Evolutionary conservation across 2,113 vertebrate species (phyloP).

Genomic region (Callionymus lyra): DNA sequence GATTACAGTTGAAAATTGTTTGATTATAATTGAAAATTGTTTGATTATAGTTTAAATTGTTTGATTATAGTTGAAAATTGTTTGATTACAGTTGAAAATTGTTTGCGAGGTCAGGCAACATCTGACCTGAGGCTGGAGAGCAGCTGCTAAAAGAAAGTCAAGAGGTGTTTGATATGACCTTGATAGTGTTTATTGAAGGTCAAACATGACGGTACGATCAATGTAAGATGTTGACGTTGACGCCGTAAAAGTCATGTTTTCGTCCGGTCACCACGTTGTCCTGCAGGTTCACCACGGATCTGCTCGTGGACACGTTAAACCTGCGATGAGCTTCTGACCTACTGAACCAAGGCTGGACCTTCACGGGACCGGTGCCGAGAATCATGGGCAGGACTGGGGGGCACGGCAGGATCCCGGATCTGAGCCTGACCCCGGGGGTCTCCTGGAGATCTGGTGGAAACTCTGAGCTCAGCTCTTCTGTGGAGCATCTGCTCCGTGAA

Average conservation of each 20-base stretch:
- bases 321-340: conserved; percentile 55
- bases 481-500: conserved; percentile 7
- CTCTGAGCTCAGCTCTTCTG: conserved; percentile 5
- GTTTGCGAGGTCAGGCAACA: neutral
- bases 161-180: neutral
- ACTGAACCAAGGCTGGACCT: conserved; percentile 52
- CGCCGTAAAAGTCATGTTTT: conserved; percentile 67
- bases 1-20: too few relatives aligned
- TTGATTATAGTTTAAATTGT: too few relatives aligned
- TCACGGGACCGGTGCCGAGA: too few relatives aligned
- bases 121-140: neutral
- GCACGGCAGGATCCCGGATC: conserved; percentile 5
- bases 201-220: conserved; percentile 11
- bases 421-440: neutral
- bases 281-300: conserved; percentile 62
- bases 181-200: neutral
- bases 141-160: neutral
- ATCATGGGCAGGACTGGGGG: conserved; percentile 11
- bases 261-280: conserved; percentile 57
- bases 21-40: too few relatives aligned
- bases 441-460: conserved; percentile 30
- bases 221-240: conserved; percentile 70
- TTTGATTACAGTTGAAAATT: too few relatives aligned
- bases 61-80: too few relatives aligned
- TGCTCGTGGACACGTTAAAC: conserved; percentile 46